Percentiles rank a stretch among this genome's conserved stretches.
phyloP scores from a whole-genome alignment of 2,797 vertebrate genomes.

The Myoxocephalus aenaeus region DNA sequence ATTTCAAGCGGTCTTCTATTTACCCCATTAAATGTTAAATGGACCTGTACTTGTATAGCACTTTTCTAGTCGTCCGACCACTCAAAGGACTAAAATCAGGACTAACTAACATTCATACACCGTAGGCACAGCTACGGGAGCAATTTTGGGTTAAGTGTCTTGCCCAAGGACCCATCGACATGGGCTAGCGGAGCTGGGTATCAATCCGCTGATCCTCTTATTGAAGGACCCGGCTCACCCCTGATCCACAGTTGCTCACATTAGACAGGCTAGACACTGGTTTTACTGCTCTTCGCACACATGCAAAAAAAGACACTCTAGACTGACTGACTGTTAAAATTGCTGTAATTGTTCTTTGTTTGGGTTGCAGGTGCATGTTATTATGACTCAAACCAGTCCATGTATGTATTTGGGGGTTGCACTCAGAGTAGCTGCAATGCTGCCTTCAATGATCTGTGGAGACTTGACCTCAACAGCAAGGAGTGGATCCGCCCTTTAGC shows the following conservation, averaged over 20 bases:
- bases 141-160: no score
- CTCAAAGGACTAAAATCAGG: no score
- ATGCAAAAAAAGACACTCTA: background rate
- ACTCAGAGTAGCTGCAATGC: conserved; percentile 99
- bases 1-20: background rate
- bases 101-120: no score
- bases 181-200: no score
- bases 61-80: no score
- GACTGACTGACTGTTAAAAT: background rate
- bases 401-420: conserved; percentile 99
- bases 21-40: background rate
- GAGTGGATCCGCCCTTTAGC: conserved; percentile 99
- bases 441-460: conserved; percentile 99
- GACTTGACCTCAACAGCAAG: conserved; percentile 98
- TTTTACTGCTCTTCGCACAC: background rate
- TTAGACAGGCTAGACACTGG: background rate
- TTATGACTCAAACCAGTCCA: conserved; percentile 97
- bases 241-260: no score
- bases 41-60: background rate
- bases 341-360: conserved; percentile 9
- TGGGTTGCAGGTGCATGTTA: conserved; percentile 92
- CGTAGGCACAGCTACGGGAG: no score
- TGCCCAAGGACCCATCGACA: no score
- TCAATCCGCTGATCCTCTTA: no score
- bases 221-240: no score